phyloP scores from a whole-genome alignment of 2,888 invertebrate genomes.

The Elegia similella region DNA sequence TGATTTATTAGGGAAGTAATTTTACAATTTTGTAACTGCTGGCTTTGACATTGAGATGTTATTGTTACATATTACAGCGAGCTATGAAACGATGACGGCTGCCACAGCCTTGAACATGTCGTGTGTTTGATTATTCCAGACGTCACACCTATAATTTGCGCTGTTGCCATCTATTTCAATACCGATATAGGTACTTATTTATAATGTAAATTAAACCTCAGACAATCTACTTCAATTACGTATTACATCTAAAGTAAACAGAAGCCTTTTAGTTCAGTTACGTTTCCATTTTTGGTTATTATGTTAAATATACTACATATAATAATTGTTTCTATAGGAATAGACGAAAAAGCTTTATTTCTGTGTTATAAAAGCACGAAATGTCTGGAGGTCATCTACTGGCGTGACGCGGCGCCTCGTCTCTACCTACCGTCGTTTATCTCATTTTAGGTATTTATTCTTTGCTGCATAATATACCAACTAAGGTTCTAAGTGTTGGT shows the following conservation, averaged over 20 bases:
- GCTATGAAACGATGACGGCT: slow-evolving; percentile 60
- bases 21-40: slow-evolving; percentile 35
- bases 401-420: not conserved
- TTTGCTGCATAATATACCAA: no score
- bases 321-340: not conserved
- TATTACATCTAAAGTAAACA: no score
- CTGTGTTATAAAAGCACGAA: slow-evolving; percentile 1
- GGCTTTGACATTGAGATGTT: slow-evolving; percentile 62
- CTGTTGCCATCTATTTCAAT: slow-evolving; percentile 41
- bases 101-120: slow-evolving; percentile 65
- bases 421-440: not conserved
- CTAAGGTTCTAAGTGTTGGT: no score
- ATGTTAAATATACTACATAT: no score
- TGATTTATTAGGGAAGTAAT: slow-evolving; percentile 13
- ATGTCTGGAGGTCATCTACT: slow-evolving; percentile 20
- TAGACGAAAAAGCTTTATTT: not conserved
- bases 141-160: slow-evolving; percentile 63
- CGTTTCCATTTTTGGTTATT: no score
- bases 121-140: slow-evolving; percentile 66
- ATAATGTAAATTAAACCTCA: not conserved
- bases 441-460: not conserved
- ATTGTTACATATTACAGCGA: slow-evolving; percentile 67
- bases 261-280: no score
- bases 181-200: slow-evolving; percentile 3
- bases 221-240: no score